Evolutionary conservation across 2,113 vertebrate genomes (phyloP).

Genomic region (Trogon melanurus): DNA sequence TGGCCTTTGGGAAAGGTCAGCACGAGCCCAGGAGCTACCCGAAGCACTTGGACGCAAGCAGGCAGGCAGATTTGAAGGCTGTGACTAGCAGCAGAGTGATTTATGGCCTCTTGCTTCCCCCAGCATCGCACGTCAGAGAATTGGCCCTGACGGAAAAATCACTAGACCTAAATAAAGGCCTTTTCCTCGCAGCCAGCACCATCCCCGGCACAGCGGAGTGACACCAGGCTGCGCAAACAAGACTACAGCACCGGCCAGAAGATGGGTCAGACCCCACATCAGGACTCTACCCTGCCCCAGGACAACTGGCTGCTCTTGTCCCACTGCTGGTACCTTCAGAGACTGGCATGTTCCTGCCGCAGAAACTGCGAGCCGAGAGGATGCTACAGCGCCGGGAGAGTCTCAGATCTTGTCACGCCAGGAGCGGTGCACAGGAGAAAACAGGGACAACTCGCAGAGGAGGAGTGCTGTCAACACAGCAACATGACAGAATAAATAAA

Average conservation of each 20-base stretch:
- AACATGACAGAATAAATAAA: too few relatives aligned
- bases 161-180: neutral
- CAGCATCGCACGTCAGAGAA: neutral
- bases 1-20: neutral
- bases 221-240: neutral
- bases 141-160: neutral
- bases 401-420: too few relatives aligned
- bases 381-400: neutral
- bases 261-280: neutral
- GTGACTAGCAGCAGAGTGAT: neutral
- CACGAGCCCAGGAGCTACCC: neutral
- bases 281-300: neutral
- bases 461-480: neutral
- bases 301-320: too few relatives aligned
- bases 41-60: rapidly evolving
- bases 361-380: neutral
- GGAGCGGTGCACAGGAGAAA: neutral
- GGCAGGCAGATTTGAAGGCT: neutral
- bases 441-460: rapidly evolving
- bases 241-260: neutral
- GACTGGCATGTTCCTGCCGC: rapidly evolving
- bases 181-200: rapidly evolving
- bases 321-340: neutral
- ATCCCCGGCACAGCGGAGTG: neutral
- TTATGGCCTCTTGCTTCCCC: neutral